Evolutionary conservation across 1,140 invertebrate species (phyloP).

Genomic region (Thereuonema tuberculata): DNA sequence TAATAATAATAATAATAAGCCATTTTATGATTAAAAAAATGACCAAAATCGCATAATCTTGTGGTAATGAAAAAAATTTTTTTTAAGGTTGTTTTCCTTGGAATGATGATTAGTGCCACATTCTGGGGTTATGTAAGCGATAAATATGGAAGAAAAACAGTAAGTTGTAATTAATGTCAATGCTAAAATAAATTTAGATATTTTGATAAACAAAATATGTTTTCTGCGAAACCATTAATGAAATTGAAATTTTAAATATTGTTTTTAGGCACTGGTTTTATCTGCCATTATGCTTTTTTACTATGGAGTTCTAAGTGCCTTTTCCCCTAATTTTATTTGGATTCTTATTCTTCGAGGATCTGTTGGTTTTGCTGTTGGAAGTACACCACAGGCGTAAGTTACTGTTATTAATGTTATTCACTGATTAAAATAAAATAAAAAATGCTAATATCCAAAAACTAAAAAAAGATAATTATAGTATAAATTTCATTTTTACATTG

Average conservation of each 20-base stretch:
- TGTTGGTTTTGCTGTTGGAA: conserved; percentile 91
- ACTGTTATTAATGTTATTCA: too few relatives aligned
- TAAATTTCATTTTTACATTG: too few relatives aligned
- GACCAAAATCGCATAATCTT: too few relatives aligned
- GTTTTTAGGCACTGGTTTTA: conserved; percentile 71
- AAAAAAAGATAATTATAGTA: too few relatives aligned
- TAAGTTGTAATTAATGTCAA: too few relatives aligned
- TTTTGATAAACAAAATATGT: neutral
- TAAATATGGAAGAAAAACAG: conserved; percentile 77
- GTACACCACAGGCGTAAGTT: conserved; percentile 88
- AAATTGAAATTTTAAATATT: too few relatives aligned
- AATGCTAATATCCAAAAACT: too few relatives aligned
- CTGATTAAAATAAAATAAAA: too few relatives aligned
- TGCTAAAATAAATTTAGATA: too few relatives aligned
- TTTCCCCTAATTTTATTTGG: conserved; percentile 84
- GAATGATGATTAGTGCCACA: conserved; percentile 93
- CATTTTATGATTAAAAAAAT: too few relatives aligned
- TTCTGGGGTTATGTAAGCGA: conserved; percentile 94
- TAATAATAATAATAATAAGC: too few relatives aligned
- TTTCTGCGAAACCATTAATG: too few relatives aligned
- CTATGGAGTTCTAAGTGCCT: conserved; percentile 77
- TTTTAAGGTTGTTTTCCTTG: conserved; percentile 74
- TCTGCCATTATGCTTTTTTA: conserved; percentile 79
- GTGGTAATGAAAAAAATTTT: conserved; percentile 13
- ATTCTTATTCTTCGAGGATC: conserved; percentile 74